These are phyloP conservation scores for Peucedramus taeniatus DNA, from an alignment of 2,113 vertebrate species.

Conservation along the genomic window DNA sequence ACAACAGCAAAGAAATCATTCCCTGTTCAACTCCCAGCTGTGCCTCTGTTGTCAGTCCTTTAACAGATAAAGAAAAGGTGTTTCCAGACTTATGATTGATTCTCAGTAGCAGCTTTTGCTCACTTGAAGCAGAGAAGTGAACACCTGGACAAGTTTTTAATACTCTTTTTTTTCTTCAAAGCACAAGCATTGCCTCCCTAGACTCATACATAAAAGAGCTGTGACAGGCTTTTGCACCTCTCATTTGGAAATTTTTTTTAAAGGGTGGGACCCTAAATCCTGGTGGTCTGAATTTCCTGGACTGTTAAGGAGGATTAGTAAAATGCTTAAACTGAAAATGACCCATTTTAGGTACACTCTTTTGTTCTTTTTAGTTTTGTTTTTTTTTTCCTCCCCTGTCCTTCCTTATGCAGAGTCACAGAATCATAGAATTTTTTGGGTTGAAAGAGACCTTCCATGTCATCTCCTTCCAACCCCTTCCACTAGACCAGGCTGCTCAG, in stretches of 20 bases:
- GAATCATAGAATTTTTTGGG: not conserved
- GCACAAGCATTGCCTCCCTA: not conserved
- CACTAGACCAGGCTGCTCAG: not conserved
- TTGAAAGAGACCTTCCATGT: not conserved
- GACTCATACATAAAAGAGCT: not conserved
- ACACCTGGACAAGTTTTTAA: not conserved
- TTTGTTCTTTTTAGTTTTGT: not conserved
- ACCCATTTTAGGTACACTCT: not conserved
- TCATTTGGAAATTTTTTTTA: not conserved
- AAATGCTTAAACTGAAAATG: not conserved
- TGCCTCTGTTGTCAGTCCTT: not conserved
- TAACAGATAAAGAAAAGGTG: not conserved
- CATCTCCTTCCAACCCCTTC: not conserved
- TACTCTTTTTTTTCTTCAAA: not conserved
- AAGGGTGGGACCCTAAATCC: not conserved
- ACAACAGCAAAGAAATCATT: not conserved
- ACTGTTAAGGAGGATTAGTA: not conserved
- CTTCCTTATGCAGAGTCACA: not conserved
- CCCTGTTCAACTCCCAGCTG: not conserved
- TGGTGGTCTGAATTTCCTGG: not conserved
- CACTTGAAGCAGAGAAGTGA: not conserved
- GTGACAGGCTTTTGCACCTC: not conserved
- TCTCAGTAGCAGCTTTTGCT: not conserved
- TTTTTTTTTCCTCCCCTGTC: rapidly evolving
- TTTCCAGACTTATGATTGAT: not conserved